Evolutionary conservation across 2,888 invertebrate species (phyloP).

Genomic region (Notocelia uddmanniana): DNA sequence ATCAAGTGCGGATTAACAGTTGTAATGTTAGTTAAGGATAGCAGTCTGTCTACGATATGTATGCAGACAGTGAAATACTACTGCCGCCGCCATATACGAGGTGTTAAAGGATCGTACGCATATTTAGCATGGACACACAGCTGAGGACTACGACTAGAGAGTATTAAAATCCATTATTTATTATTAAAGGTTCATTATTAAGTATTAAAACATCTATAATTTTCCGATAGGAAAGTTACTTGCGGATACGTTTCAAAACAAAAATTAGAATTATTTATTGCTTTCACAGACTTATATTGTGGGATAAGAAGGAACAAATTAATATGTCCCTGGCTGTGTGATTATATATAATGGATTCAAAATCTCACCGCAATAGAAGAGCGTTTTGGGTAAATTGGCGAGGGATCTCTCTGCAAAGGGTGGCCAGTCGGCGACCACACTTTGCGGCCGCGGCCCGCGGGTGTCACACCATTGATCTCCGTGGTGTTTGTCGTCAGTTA

Average conservation of each 20-base stretch:
- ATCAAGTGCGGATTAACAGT: not conserved
- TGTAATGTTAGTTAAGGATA: not conserved
- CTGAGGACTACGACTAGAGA: too few species aligned
- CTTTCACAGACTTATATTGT: not conserved
- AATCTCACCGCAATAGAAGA: not conserved
- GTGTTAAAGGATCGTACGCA: not conserved
- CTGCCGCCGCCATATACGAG: not conserved
- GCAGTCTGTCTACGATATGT: not conserved
- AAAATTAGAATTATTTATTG: not conserved
- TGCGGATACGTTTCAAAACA: too few species aligned
- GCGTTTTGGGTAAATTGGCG: not conserved
- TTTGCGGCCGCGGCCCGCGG: constrained; percentile 1
- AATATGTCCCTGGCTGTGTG: not conserved
- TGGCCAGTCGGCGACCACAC: not conserved
- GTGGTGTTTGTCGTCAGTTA: not conserved
- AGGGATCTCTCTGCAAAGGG: not conserved
- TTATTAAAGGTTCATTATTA: too few species aligned
- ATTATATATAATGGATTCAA: not conserved
- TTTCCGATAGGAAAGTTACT: too few species aligned
- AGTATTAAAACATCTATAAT: too few species aligned
- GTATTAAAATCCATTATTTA: too few species aligned
- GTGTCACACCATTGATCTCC: not conserved
- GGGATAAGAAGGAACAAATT: not conserved
- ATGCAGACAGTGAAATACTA: not conserved
- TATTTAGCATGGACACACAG: not conserved